Evolutionary conservation across 2,888 invertebrate genomes (phyloP).

Genomic region (Sesia apiformis): DNA sequence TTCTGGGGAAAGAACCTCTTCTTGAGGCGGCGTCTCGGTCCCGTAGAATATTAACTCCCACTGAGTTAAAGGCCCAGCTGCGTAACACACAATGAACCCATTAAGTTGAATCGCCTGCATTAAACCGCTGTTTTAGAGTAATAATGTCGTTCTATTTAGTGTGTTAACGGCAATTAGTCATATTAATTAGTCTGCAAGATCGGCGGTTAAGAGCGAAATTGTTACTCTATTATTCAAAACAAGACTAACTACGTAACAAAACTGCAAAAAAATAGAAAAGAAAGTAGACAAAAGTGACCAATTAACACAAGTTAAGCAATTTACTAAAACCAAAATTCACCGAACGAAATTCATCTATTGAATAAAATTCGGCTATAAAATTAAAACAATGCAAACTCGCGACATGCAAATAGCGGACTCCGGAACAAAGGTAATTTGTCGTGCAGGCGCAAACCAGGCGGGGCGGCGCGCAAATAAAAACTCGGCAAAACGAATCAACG

Average conservation of each 20-base stretch:
- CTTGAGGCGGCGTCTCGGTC: slow-evolving; percentile 78
- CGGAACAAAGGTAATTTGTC: slow-evolving; percentile 49
- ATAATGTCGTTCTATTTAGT: background rate
- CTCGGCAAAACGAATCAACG: slow-evolving; percentile 36
- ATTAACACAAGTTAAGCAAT: background rate
- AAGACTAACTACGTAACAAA: background rate
- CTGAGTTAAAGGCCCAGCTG: slow-evolving; percentile 77
- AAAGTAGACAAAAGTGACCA: background rate
- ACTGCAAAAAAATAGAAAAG: background rate
- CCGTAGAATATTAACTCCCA: slow-evolving; percentile 91
- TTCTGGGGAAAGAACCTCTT: slow-evolving; percentile 78
- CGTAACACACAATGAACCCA: slow-evolving; percentile 20
- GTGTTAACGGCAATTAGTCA: background rate
- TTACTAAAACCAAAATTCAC: slow-evolving; percentile 16
- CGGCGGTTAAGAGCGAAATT: background rate
- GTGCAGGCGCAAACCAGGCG: slow-evolving; percentile 49
- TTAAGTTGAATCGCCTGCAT: background rate
- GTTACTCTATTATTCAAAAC: background rate
- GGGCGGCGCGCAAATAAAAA: slow-evolving; percentile 32
- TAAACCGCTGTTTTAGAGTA: background rate
- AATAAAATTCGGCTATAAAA: slow-evolving; percentile 37
- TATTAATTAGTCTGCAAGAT: background rate
- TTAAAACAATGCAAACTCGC: slow-evolving; percentile 45
- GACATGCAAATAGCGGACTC: slow-evolving; percentile 53
- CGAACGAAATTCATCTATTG: slow-evolving; percentile 25